These are phyloP conservation scores for Andrena camellia DNA, from an alignment of 2,888 invertebrate genomes.

Conservation along the genomic window DNA sequence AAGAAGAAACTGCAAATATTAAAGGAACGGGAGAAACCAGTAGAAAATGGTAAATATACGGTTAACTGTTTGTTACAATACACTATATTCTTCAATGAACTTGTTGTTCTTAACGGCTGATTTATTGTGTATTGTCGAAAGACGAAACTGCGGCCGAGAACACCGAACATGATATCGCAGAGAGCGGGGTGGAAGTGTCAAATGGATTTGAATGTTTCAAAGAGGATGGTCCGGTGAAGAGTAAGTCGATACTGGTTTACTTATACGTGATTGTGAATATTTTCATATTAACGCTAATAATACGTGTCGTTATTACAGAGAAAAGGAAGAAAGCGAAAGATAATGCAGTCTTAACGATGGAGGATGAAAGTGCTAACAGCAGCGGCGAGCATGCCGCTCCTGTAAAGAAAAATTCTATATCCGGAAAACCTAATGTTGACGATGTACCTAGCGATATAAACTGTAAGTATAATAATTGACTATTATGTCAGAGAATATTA, in stretches of 20 bases:
- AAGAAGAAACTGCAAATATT: slow-evolving; percentile 89
- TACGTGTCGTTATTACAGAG: slow-evolving; percentile 22
- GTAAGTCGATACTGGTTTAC: slow-evolving; percentile 58
- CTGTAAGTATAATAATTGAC: slow-evolving; percentile 33
- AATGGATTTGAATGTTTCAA: slow-evolving; percentile 62
- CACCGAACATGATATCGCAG: background rate
- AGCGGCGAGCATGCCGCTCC: background rate
- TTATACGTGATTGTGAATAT: slow-evolving; percentile 22
- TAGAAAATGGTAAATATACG: slow-evolving; percentile 74
- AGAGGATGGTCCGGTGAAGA: slow-evolving; percentile 68
- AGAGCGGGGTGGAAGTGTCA: slow-evolving; percentile 37
- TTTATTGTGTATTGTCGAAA: background rate
- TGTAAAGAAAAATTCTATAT: background rate
- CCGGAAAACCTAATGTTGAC: background rate
- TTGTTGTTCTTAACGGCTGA: background rate
- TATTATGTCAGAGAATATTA: background rate
- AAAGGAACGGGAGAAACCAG: slow-evolving; percentile 86
- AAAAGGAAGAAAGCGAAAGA: slow-evolving; percentile 37
- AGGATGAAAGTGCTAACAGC: slow-evolving; percentile 62
- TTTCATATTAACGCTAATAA: background rate
- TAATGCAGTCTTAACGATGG: background rate
- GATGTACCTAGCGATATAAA: background rate
- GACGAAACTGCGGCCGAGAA: slow-evolving; percentile 8
- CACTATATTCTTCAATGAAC: background rate
- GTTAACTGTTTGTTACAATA: background rate